Evolutionary conservation across 2,797 vertebrate species (phyloP), one percentile per base, ranked within the genome.

Genomic region (Spinus pinus): DNA sequence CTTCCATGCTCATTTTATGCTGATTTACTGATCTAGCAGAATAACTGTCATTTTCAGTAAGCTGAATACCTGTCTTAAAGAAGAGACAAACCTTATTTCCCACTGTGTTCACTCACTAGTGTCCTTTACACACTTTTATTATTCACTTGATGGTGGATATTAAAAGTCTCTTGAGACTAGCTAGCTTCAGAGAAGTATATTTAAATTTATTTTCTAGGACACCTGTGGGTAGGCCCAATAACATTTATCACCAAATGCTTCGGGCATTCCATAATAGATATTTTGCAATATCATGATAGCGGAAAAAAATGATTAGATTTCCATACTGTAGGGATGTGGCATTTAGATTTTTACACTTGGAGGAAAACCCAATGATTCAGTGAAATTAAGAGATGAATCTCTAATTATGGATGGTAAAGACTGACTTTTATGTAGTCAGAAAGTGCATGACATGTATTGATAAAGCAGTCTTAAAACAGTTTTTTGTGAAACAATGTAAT

Each of bases 31-130:
- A 90, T 73, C 46, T 61, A 87, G 67, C 39, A 37, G 47, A 88
- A 70, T 82, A 95, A 85, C 67, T 94, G 71, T 64, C 60, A 80
- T 77, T 95, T 95, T 77, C 46, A 91, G 94, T 81, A 88, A 96
- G 83, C 46, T 1, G 3, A 75, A 92, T 65, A 66, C n/a, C 88
- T 79, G 41, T 42, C 41, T 84, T 80, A 47, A 64, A 64, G 53
- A 93, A 57, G 37, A 90, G 78, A 71, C 23, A 20, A 53, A 21
- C 54, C 58, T 88, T 88, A 90, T 87, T 94, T 82, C 83, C 71
- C n/a, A 80, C 67, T 81, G 60, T 66, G 66, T 73, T 88, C 60
- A 86, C 70, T 88, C 66, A 62, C 46, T 46, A 58, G 41, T 66
- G 56, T 73, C 41, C 67, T 80, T 90, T 79, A 46, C 42, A 84